Evolutionary conservation across 2,888 invertebrate species (phyloP).

Genomic region (Strigamia transsilvanica): DNA sequence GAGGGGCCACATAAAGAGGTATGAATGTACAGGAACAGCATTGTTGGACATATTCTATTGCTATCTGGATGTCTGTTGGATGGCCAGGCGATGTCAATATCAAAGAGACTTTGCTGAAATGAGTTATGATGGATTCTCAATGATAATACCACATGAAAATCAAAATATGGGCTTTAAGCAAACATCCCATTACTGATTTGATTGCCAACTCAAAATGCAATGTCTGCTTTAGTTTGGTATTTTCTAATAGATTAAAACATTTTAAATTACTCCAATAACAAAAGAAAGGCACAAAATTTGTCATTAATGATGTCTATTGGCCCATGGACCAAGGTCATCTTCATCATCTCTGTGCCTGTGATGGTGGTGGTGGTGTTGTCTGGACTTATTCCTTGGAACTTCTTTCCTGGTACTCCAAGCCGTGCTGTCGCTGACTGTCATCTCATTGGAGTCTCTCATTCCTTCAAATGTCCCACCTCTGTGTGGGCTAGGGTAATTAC

Average conservation of each 20-base stretch:
- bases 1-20: too few species aligned
- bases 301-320: conserved; percentile 14
- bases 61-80: too few species aligned
- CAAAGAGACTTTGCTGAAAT: too few species aligned
- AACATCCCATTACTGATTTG: too few species aligned
- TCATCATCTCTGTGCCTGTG: conserved; percentile 59
- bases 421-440: conserved; percentile 63
- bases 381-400: conserved; percentile 67
- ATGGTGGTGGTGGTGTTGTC: conserved; percentile 78
- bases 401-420: conserved; percentile 62
- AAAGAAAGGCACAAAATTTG: neutral
- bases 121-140: too few species aligned
- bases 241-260: neutral
- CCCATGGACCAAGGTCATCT: conserved; percentile 28
- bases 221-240: too few species aligned
- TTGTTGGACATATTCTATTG: too few species aligned
- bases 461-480: conserved; percentile 60
- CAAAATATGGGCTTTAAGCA: too few species aligned
- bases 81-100: too few species aligned
- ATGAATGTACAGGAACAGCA: too few species aligned
- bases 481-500: conserved; percentile 59
- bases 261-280: neutral
- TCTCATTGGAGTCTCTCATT: conserved; percentile 62
- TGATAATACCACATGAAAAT: too few species aligned
- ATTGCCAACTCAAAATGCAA: too few species aligned